A percentile compares a stretch with the other conserved stretches of the same genome.
Evolutionary conservation across 2,113 vertebrate genomes (phyloP).

Genomic region (Myrmophylax atrothorax): DNA sequence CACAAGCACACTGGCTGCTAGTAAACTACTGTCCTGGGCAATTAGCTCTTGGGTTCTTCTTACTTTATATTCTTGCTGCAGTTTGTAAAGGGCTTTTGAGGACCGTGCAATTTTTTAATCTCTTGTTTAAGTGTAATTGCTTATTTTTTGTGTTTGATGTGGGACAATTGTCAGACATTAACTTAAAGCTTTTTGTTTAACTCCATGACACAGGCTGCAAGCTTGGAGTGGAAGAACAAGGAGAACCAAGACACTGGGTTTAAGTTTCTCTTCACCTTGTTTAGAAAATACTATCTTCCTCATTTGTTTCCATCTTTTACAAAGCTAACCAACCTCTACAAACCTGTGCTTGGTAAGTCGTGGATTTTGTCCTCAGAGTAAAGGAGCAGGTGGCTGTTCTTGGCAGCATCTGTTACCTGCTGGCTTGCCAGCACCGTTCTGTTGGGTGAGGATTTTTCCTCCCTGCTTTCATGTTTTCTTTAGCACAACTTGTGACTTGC

Average conservation of each 20-base stretch:
- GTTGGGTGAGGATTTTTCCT: background rate
- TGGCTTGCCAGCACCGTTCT: fast-evolving
- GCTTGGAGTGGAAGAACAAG: conserved; percentile 95
- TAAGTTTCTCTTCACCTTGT: conserved; percentile 95
- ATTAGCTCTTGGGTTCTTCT: background rate
- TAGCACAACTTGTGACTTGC: background rate
- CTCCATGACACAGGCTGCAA: conserved; percentile 83
- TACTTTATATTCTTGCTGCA: background rate
- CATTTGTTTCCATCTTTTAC: conserved; percentile 96
- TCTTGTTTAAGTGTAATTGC: background rate
- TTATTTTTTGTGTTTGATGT: background rate
- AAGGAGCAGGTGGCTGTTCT: background rate
- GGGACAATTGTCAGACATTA: background rate
- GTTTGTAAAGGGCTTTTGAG: background rate
- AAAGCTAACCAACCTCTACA: conserved; percentile 96
- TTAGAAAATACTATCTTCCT: conserved; percentile 98
- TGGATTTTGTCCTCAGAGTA: background rate
- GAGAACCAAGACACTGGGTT: conserved; percentile 97
- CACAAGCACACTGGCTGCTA: background rate
- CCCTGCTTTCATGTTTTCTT: background rate
- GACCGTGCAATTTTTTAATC: background rate
- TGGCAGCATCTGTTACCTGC: background rate
- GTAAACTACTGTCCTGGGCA: background rate
- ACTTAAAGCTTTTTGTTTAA: background rate
- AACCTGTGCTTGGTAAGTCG: conserved; percentile 94